Base-by-base conservation (phyloP, 2,888 invertebrate genomes). In the Troglohyphantes excavatus region DNA sequence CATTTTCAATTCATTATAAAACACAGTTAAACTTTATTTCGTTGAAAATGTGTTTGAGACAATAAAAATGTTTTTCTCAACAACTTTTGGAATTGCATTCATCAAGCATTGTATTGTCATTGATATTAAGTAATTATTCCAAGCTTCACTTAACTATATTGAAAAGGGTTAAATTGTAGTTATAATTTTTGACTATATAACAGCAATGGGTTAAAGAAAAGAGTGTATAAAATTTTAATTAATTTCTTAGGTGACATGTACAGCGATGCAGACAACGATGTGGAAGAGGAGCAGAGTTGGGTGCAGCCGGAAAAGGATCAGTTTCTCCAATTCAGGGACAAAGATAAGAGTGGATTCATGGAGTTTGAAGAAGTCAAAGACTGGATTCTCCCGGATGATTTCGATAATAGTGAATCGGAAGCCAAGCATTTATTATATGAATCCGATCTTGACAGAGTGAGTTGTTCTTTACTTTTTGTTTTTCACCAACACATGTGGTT, bases 381-480 rank as follows among this genome's bases (percentile, higher is more conserved):
- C 11, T 91, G 91, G 91, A 90, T 92, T 68, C 61, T 90, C 11
- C 91, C 87, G 9, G 83, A 91, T 0, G 98, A 98, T 93, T 99
- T 98, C 93, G 99, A 99, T 94, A 98, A 99, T 94, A 97, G 98
- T 0, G 97, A 97, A 93, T 98, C 98, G 0, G 99, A 99, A 94
- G 96, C 99, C 11, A 96, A 97, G 89, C 99, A 99, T 94, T 95
- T 99, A 72, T 96, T 99, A 91, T 97, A 96, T 94, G 98, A 99
- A 93, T 97, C 98, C 0, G 99, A 99, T 94, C 94, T 95, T 0
- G 97, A 99, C 94, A 96, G 96, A 93, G 94, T 94, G 92, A 91
- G 92, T 39, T 59, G 2, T 2, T 6, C 17, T 11, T 39, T 19
- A 19, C 11, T 65, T 3, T 26, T 23, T 21, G 0, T 65, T n/a